These are phyloP conservation scores for Nothoprocta pentlandii DNA, from an alignment of 2,113 vertebrate genomes.

Conservation along the genomic window DNA sequence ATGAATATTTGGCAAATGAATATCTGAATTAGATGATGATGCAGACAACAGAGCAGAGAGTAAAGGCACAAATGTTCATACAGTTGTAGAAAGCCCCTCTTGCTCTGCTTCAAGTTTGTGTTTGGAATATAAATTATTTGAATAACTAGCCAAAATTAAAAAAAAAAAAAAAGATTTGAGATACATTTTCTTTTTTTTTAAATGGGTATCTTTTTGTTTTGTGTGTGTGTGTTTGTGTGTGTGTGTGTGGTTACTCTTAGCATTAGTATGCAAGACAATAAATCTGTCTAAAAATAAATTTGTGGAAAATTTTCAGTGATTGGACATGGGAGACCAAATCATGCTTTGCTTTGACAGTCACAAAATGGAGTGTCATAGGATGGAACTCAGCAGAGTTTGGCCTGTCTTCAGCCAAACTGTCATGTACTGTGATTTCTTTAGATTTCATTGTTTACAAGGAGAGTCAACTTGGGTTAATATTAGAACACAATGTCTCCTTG, in stretches of 20 bases:
- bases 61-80: not conserved
- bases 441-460: conserved; percentile 1
- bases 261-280: not conserved
- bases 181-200: not conserved
- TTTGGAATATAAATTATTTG: not conserved
- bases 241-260: not conserved
- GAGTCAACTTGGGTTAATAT: conserved; percentile 2
- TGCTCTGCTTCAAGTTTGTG: not conserved
- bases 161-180: not conserved
- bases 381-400: conserved; percentile 6
- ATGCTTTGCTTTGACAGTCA: not conserved
- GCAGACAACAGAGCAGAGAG: not conserved
- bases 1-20: not conserved
- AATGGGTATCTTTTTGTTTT: not conserved
- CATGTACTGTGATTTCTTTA: conserved; percentile 3
- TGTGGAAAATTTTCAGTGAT: not conserved
- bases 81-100: not conserved
- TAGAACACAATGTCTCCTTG: conserved; percentile 8
- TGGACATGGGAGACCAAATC: not conserved
- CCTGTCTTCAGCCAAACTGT: not conserved
- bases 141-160: not conserved
- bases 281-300: not conserved
- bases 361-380: not conserved
- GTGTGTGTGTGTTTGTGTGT: not conserved
- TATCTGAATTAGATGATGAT: not conserved